Conservation (phyloP, 1,140 invertebrate genomes). For the Antheraea pernyi region DNA sequence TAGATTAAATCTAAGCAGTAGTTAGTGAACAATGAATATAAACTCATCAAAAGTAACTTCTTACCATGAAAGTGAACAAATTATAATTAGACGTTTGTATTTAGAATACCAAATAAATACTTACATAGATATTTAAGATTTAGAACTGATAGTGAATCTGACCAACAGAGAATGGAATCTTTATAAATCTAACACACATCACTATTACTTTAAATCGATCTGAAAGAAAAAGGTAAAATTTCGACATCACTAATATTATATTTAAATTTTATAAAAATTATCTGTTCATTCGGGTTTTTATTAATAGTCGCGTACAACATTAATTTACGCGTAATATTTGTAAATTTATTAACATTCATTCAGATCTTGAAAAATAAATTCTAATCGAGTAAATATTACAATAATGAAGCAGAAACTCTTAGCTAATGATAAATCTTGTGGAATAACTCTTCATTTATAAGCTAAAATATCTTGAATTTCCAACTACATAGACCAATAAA, state of each 20-base stretch:
- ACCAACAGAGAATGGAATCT: conserved; percentile 43
- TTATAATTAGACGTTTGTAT: background rate
- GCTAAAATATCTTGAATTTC: background rate
- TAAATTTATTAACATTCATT: conserved; percentile 21
- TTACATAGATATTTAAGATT: background rate
- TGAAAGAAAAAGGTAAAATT: conserved; percentile 51
- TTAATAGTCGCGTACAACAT: background rate
- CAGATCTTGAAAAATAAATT: conserved; percentile 62
- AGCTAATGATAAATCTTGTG: background rate
- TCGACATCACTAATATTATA: background rate
- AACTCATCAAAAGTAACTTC: background rate
- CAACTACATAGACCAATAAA: background rate
- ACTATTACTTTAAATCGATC: conserved; percentile 56
- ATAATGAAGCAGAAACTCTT: background rate
- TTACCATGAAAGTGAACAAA: background rate
- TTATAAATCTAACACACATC: conserved; percentile 60
- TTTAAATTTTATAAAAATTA: background rate
- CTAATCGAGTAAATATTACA: background rate
- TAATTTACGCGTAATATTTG: background rate
- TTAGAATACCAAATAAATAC: no score
- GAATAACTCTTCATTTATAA: background rate
- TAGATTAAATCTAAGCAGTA: no score
- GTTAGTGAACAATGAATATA: background rate
- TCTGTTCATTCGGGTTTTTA: background rate
- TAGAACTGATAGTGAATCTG: background rate